phyloP scores from a whole-genome alignment of 64 coral and sea anemone species.

The Stichodactyla mertensii region DNA sequence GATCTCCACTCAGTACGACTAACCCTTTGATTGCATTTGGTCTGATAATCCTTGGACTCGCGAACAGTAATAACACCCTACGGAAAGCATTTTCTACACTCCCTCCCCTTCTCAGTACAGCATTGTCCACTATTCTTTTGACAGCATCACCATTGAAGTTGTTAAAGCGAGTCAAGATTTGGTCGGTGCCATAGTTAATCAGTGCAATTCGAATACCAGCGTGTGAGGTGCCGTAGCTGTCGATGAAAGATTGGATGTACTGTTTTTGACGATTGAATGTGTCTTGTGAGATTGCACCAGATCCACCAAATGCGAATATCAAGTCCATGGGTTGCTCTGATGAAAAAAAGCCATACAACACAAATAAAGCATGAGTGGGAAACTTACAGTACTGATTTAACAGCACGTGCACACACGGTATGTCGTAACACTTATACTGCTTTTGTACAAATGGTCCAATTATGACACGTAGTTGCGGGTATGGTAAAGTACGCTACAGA shows the following conservation, averaged over 20 bases:
- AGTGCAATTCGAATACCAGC: slow-evolving; percentile 56
- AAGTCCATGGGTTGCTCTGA: slow-evolving; percentile 80
- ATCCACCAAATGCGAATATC: slow-evolving; percentile 78
- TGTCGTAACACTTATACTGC: too few relatives aligned
- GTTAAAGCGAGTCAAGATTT: slow-evolving; percentile 46
- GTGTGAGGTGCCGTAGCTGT: slow-evolving; percentile 61
- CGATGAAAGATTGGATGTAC: slow-evolving; percentile 79
- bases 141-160: slow-evolving; percentile 60
- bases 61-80: slow-evolving; percentile 35
- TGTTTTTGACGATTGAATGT: slow-evolving; percentile 71
- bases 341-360: not conserved
- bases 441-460: too few relatives aligned
- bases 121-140: slow-evolving; percentile 50
- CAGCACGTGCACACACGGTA: too few relatives aligned
- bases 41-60: slow-evolving; percentile 35
- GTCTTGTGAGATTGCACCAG: slow-evolving; percentile 42
- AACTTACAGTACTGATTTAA: too few relatives aligned
- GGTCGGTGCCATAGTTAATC: slow-evolving; percentile 48
- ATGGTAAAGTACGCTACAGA: too few relatives aligned
- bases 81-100: slow-evolving; percentile 47
- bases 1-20: slow-evolving; percentile 61
- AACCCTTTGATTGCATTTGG: slow-evolving; percentile 67
- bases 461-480: too few relatives aligned
- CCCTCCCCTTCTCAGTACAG: slow-evolving; percentile 23
- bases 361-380: not conserved